phyloP scores from a whole-genome alignment of 1,140 invertebrate genomes.

The Bombus superbus region DNA sequence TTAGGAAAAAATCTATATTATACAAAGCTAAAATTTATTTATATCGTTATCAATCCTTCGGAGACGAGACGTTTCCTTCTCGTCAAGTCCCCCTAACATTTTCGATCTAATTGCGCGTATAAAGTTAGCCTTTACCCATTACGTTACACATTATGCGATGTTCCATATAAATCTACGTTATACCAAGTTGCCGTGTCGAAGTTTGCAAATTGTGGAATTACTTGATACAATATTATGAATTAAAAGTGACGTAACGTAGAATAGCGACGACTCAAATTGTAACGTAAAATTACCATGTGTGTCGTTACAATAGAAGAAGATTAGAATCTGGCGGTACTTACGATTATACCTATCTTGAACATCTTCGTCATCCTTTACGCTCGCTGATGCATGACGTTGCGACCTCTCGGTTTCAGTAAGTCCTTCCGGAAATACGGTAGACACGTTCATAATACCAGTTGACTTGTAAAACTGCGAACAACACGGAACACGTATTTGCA shows the following conservation, averaged over 20 bases:
- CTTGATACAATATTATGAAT: background rate
- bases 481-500: background rate
- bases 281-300: background rate
- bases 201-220: background rate
- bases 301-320: background rate
- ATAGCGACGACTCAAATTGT: background rate
- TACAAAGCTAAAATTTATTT: background rate
- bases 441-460: slow-evolving; percentile 73
- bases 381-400: slow-evolving; percentile 40
- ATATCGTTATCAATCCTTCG: background rate
- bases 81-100: no score
- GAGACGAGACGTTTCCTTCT: background rate
- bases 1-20: background rate
- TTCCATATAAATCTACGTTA: background rate
- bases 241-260: background rate
- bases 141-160: background rate
- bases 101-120: background rate
- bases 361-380: slow-evolving; percentile 46
- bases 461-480: slow-evolving; percentile 51
- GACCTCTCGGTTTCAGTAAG: slow-evolving; percentile 57
- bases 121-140: no score
- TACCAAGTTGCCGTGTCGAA: background rate
- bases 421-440: slow-evolving; percentile 79
- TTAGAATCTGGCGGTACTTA: slow-evolving; percentile 43
- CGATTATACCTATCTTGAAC: slow-evolving; percentile 52